Base-by-base conservation (phyloP, 64 coral and sea anemone species). In the Montipora cactus region DNA sequence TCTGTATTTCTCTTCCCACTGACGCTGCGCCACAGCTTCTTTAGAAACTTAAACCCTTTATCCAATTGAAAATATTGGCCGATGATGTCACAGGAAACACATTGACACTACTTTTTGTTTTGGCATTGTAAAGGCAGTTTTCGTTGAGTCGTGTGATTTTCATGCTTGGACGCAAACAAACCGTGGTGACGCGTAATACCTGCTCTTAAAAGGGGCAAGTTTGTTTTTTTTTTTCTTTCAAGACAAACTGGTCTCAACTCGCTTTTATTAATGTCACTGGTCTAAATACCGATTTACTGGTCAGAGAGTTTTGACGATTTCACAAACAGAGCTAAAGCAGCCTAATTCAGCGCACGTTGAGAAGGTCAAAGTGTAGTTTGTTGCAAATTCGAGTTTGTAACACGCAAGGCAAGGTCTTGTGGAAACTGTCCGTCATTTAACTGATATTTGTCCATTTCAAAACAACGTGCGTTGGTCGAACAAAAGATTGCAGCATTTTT, bases 401-500 rank as follows among this genome's bases (percentile, higher is more conserved):
- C 81, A 22, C 9, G 8, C 4, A 49, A 44, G 66, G 7, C 1
- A 7, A 21, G 5, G 16, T 8, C 8, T 2, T 50, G 82, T 13
- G 18, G 47, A 51, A 71, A 50, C 7, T 45, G 44, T 49, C 44
- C 64, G 71, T 72, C 64, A 71, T 86, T 86, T 64, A 16, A 86
- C 59, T 28, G 67, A 86, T 86, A 72, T 86, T 86, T 71, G 82
- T 72, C 44, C 44, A 86, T 86, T 86, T 86, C 64, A 86, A 86
- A 86, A 69, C 81, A 84, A 86, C 66, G 18, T 86, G 47, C 82
- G 8, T 70, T 86, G 82, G 66, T 69, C 47, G 49, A n/a, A 86
- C 82, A 86, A 86, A 86, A 68, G 66, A 59, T 21, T 14, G 82
- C 82, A 86, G 66, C 66, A 51, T 86, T 86, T 72, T 86, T 45